Evolutionary conservation across 2,888 invertebrate genomes (phyloP).

Genomic region (Resseliella maxima): DNA sequence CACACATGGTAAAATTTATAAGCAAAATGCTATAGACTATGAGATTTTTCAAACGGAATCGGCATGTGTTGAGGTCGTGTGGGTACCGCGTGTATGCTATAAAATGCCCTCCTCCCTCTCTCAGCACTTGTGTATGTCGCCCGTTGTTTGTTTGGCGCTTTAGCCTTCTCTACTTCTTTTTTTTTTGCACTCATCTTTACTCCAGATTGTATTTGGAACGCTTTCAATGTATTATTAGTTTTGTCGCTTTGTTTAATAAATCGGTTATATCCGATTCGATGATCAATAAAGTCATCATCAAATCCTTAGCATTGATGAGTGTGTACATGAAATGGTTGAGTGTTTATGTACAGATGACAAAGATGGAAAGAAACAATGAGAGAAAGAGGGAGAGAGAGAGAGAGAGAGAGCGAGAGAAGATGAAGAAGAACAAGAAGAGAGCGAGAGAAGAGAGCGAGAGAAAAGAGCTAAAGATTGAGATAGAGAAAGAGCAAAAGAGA

Average conservation of each 20-base stretch:
- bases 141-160: neutral
- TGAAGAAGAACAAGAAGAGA: neutral
- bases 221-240: slow-evolving; percentile 46
- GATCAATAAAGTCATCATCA: slow-evolving; percentile 51
- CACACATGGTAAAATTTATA: neutral
- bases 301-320: neutral
- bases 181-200: neutral
- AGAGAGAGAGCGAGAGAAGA: neutral
- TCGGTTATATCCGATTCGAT: slow-evolving; percentile 42
- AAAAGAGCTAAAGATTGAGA: neutral
- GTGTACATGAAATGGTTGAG: neutral
- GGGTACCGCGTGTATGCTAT: neutral
- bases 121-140: neutral
- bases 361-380: neutral
- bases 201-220: slow-evolving; percentile 51
- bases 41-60: neutral
- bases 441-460: neutral
- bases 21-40: too few species aligned
- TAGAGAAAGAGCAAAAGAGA: neutral
- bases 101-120: neutral
- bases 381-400: neutral
- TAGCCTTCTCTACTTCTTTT: neutral
- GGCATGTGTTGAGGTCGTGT: neutral
- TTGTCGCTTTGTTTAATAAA: slow-evolving; percentile 32
- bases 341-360: neutral